Conservation (phyloP, 2,797 vertebrate genomes). For the Gobionotothen gibberifrons region DNA sequence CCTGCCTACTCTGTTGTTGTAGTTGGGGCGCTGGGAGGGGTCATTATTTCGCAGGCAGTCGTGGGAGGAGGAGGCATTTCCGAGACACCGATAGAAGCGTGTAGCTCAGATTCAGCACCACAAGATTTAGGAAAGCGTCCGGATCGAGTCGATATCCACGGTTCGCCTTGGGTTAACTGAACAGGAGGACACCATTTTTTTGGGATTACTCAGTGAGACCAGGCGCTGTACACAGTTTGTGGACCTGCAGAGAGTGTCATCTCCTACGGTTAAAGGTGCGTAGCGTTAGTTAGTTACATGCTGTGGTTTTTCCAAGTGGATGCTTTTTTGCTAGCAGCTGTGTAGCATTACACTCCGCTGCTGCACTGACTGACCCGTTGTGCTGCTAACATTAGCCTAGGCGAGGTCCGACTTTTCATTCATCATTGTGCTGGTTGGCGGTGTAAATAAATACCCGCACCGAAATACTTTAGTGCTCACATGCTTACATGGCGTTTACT, state of each 20-base stretch:
- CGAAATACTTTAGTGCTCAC: not conserved
- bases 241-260: slow-evolving; percentile 73
- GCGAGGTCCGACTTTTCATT: slow-evolving; percentile 76
- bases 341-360: slow-evolving; percentile 60
- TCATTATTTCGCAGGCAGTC: slow-evolving; percentile 84
- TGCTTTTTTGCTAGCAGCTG: slow-evolving; percentile 63
- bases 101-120: slow-evolving; percentile 83
- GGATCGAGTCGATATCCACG: slow-evolving; percentile 66
- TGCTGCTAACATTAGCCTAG: slow-evolving; percentile 78
- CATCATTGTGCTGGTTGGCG: slow-evolving; percentile 47
- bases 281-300: slow-evolving; percentile 33
- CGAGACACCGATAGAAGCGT: slow-evolving; percentile 82
- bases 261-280: slow-evolving; percentile 73
- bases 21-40: slow-evolving; percentile 75
- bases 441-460: slow-evolving; percentile 5
- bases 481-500: not conserved
- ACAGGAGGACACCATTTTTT: slow-evolving; percentile 52
- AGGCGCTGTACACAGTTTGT: slow-evolving; percentile 66
- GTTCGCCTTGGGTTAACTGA: slow-evolving; percentile 49
- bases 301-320: slow-evolving; percentile 43
- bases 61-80: slow-evolving; percentile 76
- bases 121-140: slow-evolving; percentile 77
- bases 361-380: slow-evolving; percentile 58
- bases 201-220: slow-evolving; percentile 64
- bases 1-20: slow-evolving; percentile 75